phyloP scores from a whole-genome alignment of 2,797 vertebrate species.

The Myripristis murdjan region DNA sequence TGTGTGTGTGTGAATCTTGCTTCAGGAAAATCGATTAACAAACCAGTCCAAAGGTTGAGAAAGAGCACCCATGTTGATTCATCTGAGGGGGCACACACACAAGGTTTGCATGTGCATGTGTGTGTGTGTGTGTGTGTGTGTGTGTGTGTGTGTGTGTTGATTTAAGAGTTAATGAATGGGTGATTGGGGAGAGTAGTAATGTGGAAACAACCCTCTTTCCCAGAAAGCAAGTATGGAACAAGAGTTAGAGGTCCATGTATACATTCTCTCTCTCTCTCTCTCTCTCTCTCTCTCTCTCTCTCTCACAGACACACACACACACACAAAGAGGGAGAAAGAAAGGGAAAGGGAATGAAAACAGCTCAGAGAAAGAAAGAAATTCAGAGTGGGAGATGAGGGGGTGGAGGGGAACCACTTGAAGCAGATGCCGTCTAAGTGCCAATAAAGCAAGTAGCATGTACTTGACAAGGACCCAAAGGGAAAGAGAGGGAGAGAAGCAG shows the following conservation, averaged over 20 bases:
- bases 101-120: too few species aligned
- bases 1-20: slow-evolving; percentile 20
- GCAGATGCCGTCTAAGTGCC: slow-evolving; percentile 65
- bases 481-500: slow-evolving; percentile 75
- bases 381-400: slow-evolving; percentile 59
- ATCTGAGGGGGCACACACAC: slow-evolving; percentile 27
- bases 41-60: slow-evolving; percentile 66
- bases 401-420: slow-evolving; percentile 62
- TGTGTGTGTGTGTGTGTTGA: slow-evolving; percentile 83
- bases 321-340: slow-evolving; percentile 56
- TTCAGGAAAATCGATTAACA: slow-evolving; percentile 48
- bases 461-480: slow-evolving; percentile 79
- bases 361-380: slow-evolving; percentile 66
- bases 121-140: too few species aligned
- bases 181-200: slow-evolving; percentile 77
- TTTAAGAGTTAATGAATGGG: slow-evolving; percentile 88
- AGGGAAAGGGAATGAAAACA: slow-evolving; percentile 64
- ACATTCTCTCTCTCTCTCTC: slow-evolving; percentile 11
- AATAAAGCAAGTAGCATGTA: slow-evolving; percentile 83
- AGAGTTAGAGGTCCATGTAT: slow-evolving; percentile 41
- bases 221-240: slow-evolving; percentile 72
- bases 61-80: slow-evolving; percentile 65
- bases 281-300: slow-evolving; percentile 4
- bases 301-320: slow-evolving; percentile 2
- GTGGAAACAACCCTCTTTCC: slow-evolving; percentile 81